phyloP scores from a whole-genome alignment of 2,888 invertebrate genomes.

The Charanyca ferruginea region DNA sequence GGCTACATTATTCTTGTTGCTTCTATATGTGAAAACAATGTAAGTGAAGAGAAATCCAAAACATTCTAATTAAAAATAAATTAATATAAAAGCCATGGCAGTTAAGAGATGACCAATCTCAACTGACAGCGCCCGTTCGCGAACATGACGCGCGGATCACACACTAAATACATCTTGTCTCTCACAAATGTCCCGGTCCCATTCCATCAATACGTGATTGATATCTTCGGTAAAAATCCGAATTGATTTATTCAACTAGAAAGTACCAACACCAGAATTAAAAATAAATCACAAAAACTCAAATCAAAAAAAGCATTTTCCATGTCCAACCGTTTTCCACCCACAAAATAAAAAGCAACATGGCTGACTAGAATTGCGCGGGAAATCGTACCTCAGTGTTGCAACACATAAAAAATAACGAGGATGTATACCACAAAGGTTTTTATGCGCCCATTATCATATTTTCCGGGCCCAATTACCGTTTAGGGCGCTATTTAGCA shows the following conservation, averaged over 20 bases:
- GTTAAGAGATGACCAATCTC: too few relatives aligned
- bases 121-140: too few relatives aligned
- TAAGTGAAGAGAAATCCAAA: too few relatives aligned
- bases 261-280: neutral
- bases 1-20: too few relatives aligned
- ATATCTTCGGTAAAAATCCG: too few relatives aligned
- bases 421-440: conserved; percentile 80
- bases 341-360: conserved; percentile 71
- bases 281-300: neutral
- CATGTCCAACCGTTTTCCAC: conserved; percentile 55
- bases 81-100: too few relatives aligned
- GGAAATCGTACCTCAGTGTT: conserved; percentile 73
- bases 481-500: conserved; percentile 78
- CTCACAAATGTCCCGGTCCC: too few relatives aligned
- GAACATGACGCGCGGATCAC: too few relatives aligned
- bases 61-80: too few relatives aligned
- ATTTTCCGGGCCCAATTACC: conserved; percentile 84
- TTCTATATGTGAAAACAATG: too few relatives aligned
- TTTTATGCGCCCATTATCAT: conserved; percentile 86
- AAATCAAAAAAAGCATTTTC: conserved; percentile 24
- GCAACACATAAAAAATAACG: conserved; percentile 81
- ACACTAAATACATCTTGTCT: too few relatives aligned
- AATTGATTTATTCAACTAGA: neutral
- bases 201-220: too few relatives aligned
- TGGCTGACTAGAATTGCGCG: conserved; percentile 76